These are phyloP conservation scores for Gymnocypris eckloni DNA, from an alignment of 2,797 vertebrate species.

Conservation along the genomic window DNA sequence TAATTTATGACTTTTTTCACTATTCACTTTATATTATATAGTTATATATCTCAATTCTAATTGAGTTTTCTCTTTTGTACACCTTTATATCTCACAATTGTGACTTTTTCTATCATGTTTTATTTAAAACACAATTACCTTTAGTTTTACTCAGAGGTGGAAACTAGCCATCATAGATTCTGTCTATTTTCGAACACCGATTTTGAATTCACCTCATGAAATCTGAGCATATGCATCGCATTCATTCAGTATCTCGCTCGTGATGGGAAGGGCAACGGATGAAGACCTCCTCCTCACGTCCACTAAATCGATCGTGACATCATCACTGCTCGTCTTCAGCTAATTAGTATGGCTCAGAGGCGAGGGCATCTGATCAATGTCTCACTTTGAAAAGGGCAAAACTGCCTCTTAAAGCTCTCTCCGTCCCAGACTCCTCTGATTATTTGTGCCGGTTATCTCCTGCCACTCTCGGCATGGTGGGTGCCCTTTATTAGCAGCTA, in stretches of 20 bases:
- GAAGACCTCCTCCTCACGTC: constrained; percentile 42
- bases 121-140: neutral
- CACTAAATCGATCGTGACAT: constrained; percentile 54
- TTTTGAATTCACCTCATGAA: constrained; percentile 4
- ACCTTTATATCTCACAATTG: neutral
- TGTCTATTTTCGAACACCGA: neutral
- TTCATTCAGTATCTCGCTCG: constrained; percentile 27
- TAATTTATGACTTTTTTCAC: neutral
- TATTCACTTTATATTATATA: neutral
- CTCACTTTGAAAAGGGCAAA: constrained; percentile 63
- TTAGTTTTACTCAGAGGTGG: neutral
- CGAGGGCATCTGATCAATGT: constrained; percentile 58
- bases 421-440: constrained; percentile 49
- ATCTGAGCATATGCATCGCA: neutral
- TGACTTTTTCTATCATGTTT: neutral
- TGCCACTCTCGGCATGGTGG: constrained; percentile 54
- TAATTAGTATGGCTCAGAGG: constrained; percentile 62
- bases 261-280: constrained; percentile 28
- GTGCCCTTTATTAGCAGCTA: constrained; percentile 58
- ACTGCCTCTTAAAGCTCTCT: constrained; percentile 56
- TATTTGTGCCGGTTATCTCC: constrained; percentile 60
- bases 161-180: neutral
- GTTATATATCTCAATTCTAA: neutral
- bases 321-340: constrained; percentile 51
- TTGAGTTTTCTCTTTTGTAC: too few species aligned